phyloP scores from a whole-genome alignment of 2,797 vertebrate species.

The Bovichtus variegatus region DNA sequence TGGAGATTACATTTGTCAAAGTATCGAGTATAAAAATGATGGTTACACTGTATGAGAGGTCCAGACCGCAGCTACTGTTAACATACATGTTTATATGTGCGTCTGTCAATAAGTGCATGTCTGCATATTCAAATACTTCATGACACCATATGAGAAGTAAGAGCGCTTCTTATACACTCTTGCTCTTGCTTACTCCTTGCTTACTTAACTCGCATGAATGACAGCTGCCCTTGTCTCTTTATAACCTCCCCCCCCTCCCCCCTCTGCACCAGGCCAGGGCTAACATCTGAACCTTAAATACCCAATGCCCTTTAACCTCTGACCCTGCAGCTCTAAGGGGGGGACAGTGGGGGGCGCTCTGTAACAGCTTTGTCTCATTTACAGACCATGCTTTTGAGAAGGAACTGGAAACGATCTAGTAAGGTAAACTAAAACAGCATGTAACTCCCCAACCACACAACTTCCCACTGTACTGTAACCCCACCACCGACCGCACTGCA shows the following conservation, averaged over 20 bases:
- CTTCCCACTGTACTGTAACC: constrained; percentile 67
- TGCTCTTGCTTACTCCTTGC: no score
- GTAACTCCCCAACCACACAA: constrained; percentile 67
- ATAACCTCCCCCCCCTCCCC: constrained; percentile 32
- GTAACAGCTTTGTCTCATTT: constrained; percentile 96
- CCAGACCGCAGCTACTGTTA: neutral
- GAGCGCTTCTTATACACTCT: constrained; percentile 27
- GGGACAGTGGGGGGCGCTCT: constrained; percentile 82
- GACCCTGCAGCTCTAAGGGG: constrained; percentile 61
- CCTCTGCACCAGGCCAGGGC: constrained; percentile 41
- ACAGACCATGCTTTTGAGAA: constrained; percentile 99
- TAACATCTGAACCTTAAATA: constrained; percentile 42
- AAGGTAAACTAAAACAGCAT: constrained; percentile 96
- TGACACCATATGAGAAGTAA: constrained; percentile 26
- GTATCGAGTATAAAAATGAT: constrained; percentile 11
- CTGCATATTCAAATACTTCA: constrained; percentile 34
- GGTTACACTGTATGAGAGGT: constrained; percentile 11
- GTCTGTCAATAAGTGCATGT: constrained; percentile 18
- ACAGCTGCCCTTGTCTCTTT: constrained; percentile 37
- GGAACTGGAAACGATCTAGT: constrained; percentile 99
- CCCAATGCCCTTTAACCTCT: constrained; percentile 55
- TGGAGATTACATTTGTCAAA: constrained; percentile 1
- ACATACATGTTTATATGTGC: constrained; percentile 1
- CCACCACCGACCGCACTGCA: constrained; percentile 60
- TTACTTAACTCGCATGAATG: constrained; percentile 70